Evolutionary conservation across 2,797 vertebrate species (phyloP), one percentile per base, ranked within the genome.

Genomic region (Tadarida brasiliensis): DNA sequence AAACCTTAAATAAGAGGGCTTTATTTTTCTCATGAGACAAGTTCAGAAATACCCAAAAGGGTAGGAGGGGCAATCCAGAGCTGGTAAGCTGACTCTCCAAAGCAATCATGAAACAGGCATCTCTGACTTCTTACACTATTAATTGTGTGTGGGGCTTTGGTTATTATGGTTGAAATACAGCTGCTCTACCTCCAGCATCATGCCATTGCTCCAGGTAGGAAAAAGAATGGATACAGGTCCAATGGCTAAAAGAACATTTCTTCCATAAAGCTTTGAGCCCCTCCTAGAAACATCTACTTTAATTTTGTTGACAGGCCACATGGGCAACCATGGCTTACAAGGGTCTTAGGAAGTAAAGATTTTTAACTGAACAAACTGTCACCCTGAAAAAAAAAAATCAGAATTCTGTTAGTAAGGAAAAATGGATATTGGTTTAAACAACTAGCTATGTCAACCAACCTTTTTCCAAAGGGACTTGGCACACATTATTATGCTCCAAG

Each of bases 391-490:
- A 90, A 65, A 73, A 87, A 67, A 33, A 56, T 80, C 49, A 71
- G n/a, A 76, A 24, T 91, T 91, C 49, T 76, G 2, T 14, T 68
- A 78, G 26, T 78, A 92, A 91, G 7, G 35, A 80, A 82, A 51
- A 94, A 93, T 77, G 3, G 12, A 49, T 87, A 61, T 70, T 61
- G 83, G 11, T 10, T 89, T 86, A 81, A 80, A 96, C 49, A 93
- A 65, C 56, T 59, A 77, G 22, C 22, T 83, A 15, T 87, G 35
- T 47, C n/a, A 73, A 84, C n/a, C 17, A 63, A 63, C 24, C 9
- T 49, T 77, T 57, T 39, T 85, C 44, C 51, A 74, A 56, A 47
- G 67, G 87, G 47, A 11, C 85, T 68, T 19, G 30, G 70, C 33
- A 80, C 3, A 39, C 20, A 71, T 47, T 70, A 76, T 33, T 70